Conservation (phyloP, 2,113 vertebrate species). For the Carlito syrichta region DNA sequence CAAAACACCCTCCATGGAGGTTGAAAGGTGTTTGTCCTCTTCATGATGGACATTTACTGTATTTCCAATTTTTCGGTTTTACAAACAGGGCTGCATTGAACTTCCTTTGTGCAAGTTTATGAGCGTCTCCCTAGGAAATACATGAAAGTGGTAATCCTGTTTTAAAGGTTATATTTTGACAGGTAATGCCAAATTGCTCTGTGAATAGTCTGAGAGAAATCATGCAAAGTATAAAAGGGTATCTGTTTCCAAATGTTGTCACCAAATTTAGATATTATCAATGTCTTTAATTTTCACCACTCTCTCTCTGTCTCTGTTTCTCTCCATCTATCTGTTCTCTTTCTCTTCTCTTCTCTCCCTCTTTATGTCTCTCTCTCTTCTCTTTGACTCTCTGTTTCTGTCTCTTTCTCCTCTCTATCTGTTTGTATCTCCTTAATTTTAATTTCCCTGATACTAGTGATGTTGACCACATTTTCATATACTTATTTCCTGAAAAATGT, state of each 20-base stretch:
- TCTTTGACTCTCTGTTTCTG: too few species aligned
- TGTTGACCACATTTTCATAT: background rate
- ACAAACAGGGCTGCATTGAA: background rate
- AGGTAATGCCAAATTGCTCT: background rate
- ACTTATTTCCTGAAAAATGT: background rate
- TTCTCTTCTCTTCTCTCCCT: too few species aligned
- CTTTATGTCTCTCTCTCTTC: too few species aligned
- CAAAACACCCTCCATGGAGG: background rate
- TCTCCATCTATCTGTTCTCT: too few species aligned
- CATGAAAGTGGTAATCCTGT: background rate
- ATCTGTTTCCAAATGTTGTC: background rate
- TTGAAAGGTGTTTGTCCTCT: background rate
- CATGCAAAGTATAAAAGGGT: background rate
- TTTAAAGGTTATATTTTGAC: background rate
- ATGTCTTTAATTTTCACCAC: background rate
- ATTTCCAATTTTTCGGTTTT: background rate
- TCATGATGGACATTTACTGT: background rate
- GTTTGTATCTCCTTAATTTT: too few species aligned
- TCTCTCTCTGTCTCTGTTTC: background rate
- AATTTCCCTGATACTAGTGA: background rate
- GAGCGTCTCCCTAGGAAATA: background rate
- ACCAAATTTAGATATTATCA: background rate
- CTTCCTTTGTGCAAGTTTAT: background rate
- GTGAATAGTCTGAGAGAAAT: background rate
- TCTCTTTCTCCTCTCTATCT: too few species aligned